Base-by-base conservation (phyloP, 2,888 invertebrate species). In the Lepeophtheirus nordmannii region DNA sequence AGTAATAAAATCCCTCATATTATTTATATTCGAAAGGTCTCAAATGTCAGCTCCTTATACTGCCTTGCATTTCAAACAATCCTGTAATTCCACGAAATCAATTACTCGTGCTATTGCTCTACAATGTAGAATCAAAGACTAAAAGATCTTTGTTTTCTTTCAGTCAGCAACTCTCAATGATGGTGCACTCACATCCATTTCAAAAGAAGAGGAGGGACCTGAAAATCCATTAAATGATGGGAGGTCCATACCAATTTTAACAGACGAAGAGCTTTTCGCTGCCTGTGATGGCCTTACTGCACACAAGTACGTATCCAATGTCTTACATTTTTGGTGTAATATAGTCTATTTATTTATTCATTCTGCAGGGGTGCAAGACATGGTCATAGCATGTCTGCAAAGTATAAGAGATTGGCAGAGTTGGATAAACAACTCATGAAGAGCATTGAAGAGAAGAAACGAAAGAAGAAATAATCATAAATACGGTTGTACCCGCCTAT, bases 371-470 rank as follows among this genome's bases (percentile, higher is more conserved):
- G 60, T 23, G 60, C 30, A 11, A 20, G 60, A 17, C 60, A 60
- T 60, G 60, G 60, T 10, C 60, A 60, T 22, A 60, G 38, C 17
- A 60, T 60, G 60, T 37, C 60, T 23, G 60, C 60, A 20, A 60
- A 60, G 38, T 38, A 60, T n/a, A 60, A 60, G 11, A 23, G 60
- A 23, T 17, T 60, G 22, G 60, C 60, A 14, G 60, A 23, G 37
- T 37, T 60, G 60, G 60, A 60, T 10, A 38, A 23, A 17, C 30
- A 60, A 22, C 38, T 37, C 23, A 8, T 60, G 30, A n/a, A 23
- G 8, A 38, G 30, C 17, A 20, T 60, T 20, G 30, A 17, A 2
- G 37, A 23, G 37, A 60, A 60, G 14, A 46, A 46, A 17, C 30
- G 30, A 30, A 46, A 8, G 53, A 46, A 46, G 53, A 46, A 30